Base-by-base conservation (phyloP, 2,113 vertebrate species). In the Malaclemys terrapin region DNA sequence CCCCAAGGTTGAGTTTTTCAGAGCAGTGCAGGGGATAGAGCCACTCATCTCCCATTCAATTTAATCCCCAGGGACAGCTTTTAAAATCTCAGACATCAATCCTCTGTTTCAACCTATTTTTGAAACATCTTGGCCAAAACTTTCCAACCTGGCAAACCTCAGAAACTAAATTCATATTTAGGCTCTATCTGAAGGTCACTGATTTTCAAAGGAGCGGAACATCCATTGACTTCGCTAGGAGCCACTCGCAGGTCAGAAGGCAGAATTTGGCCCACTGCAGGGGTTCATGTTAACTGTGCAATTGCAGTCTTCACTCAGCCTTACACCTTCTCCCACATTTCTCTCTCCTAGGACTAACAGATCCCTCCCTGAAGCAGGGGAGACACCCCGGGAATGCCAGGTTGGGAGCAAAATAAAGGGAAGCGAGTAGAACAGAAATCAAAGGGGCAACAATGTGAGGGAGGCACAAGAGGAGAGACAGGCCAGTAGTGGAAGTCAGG, bases 61-160 rank as follows among this genome's bases (percentile, higher is more conserved):
- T 45, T 90, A 93, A 93, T 89, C 57, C 54, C 89, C 59, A 87
- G 1, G 6, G 89, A 42, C 85, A 1, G 29, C 94, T 88, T 93
- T 84, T 89, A 2, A 62, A 24, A 19, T 78, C 38, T 91, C 56
- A n/a, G 31, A 19, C 8, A 9, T n/a, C 92, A 87, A 49, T 89
- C 95, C 45, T 88, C 59, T 91, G 17, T 38, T 89, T 94, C 69
- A 78, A 16, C n/a, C 82, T 89, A 62, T 80, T 94, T 95, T 57
- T 31, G 89, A 35, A 85, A 87, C 29, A n/a, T 94, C 45, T 90
- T 75, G 2, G 65, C 96, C 65, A 25, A 57, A 10, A 45, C n/a
- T 92, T 93, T 72, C 20, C 89, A 94, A 89, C 38, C 80, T 87
- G 59, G 42, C 82, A 56, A 87, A 57, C 54, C 35, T 95, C 94